phyloP scores from a whole-genome alignment of 2,888 invertebrate genomes.

The Fragum fragum region DNA sequence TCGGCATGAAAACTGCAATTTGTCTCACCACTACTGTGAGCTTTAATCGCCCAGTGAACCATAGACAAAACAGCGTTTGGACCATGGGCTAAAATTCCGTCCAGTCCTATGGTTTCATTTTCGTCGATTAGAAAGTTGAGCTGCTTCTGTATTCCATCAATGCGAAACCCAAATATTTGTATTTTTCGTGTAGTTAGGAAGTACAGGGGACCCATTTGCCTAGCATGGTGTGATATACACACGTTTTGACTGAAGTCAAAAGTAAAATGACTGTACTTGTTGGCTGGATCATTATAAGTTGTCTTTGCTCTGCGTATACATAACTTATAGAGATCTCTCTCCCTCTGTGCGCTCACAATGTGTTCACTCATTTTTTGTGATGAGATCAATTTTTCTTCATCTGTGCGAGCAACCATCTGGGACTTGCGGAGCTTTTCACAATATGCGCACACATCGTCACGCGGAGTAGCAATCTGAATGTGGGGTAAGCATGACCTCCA shows the following conservation, averaged over 20 bases:
- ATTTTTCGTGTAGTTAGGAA: too few relatives aligned
- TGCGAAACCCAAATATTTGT: too few relatives aligned
- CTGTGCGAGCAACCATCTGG: slow-evolving; percentile 25
- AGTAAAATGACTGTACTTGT: slow-evolving; percentile 32
- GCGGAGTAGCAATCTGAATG: slow-evolving; percentile 34
- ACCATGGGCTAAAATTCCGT: too few relatives aligned
- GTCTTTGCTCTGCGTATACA: slow-evolving; percentile 25
- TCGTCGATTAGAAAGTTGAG: too few relatives aligned
- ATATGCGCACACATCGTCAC: slow-evolving; percentile 43
- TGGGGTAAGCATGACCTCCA: slow-evolving; percentile 41
- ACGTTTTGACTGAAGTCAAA: slow-evolving; percentile 44
- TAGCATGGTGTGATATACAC: too few relatives aligned
- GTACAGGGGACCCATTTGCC: too few relatives aligned
- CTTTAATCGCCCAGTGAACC: too few relatives aligned
- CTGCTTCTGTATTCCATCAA: too few relatives aligned
- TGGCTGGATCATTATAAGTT: not conserved
- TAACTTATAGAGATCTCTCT: slow-evolving; percentile 11
- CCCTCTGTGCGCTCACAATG: slow-evolving; percentile 24
- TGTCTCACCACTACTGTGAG: too few relatives aligned
- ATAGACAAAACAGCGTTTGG: too few relatives aligned
- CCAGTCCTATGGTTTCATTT: too few relatives aligned
- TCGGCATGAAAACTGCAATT: too few relatives aligned
- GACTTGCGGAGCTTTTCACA: slow-evolving; percentile 36
- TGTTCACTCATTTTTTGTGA: slow-evolving; percentile 23
- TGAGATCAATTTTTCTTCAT: slow-evolving; percentile 38